Evolutionary conservation across 2,888 invertebrate genomes (phyloP), one percentile per base, ranked within the genome.

Genomic region (Eremobia ochroleuca): DNA sequence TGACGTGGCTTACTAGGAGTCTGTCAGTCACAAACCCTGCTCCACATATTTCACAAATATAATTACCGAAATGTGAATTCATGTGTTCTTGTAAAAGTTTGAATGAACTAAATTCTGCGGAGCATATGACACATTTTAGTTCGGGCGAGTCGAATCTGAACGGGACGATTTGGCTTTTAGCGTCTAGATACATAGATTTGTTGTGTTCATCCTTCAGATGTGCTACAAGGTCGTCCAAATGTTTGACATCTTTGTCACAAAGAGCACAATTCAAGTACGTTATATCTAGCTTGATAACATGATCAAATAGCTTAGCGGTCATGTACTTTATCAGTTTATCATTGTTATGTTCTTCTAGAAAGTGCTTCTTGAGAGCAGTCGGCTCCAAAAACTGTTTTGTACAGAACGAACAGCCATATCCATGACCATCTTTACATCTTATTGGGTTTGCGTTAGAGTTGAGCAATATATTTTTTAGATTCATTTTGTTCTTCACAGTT

Each of bases 21-120:
- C 90, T 88, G 15, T 92, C 90, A 0, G 91, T 91, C 0, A 94
- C 91, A 73, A 92, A 94, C 0, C 92, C 89, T 11, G 92, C 87
- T 0, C 91, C 91, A 68, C 95, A 94, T 43, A 91, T 87, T 4
- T 91, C 89, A 65, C 95, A 95, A 9, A 92, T 82, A 67, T 92
- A 94, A 77, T 94, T 94, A 4, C 92, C 90, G 40, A 91, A 95
- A 87, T 95, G 95, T 0, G 90, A 87, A 73, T 94, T 94, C 95
- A 95, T 95, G 62, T 95, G 95, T 71, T 94, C 94, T 52, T 93
- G 93, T 2, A 95, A 78, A 0, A 92, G 86, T 83, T 95, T 94
- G 74, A 95, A 95, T 0, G 90, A 92, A 6, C 84, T 82, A 76
- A 92, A 94, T 31, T 89, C 89, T 0, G 86, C 76, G 0, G 85